These are phyloP conservation scores for Halcyon badia DNA, from an alignment of 2,797 vertebrate species.

Conservation along the genomic window DNA sequence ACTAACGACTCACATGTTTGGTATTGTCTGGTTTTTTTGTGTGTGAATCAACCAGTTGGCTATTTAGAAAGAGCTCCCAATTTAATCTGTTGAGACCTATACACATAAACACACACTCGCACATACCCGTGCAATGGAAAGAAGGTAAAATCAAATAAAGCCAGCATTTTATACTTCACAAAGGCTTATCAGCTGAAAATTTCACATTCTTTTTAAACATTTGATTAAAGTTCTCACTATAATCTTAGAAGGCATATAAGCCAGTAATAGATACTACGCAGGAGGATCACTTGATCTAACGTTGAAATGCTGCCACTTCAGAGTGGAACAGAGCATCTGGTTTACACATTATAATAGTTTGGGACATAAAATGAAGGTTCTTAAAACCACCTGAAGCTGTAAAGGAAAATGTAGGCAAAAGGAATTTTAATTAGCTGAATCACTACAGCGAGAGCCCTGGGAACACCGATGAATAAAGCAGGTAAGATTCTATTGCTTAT, in stretches of 20 bases:
- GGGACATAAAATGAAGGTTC: conserved; percentile 42
- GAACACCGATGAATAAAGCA: not conserved
- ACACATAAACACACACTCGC: not conserved
- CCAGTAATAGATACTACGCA: not conserved
- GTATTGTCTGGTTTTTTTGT: conserved; percentile 21
- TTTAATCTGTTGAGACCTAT: not conserved
- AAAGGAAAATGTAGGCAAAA: conserved; percentile 63
- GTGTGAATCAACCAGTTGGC: not conserved
- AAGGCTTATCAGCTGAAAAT: not conserved
- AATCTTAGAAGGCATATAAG: not conserved
- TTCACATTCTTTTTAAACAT: not conserved
- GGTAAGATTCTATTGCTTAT: not conserved
- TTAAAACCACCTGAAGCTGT: conserved; percentile 53
- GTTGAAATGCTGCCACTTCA: conserved; percentile 39
- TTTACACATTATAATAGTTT: conserved; percentile 40
- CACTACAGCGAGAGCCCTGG: not conserved
- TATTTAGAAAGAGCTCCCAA: not conserved
- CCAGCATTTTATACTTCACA: not conserved
- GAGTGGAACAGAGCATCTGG: conserved; percentile 43
- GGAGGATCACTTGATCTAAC: conserved; percentile 17
- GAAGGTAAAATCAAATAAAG: not conserved
- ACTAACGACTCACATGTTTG: not conserved
- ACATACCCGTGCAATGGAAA: not conserved
- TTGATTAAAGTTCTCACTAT: not conserved
- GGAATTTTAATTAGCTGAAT: conserved; percentile 63